phyloP scores from a whole-genome alignment of 2,888 invertebrate genomes.

The Atethmia centrago region DNA sequence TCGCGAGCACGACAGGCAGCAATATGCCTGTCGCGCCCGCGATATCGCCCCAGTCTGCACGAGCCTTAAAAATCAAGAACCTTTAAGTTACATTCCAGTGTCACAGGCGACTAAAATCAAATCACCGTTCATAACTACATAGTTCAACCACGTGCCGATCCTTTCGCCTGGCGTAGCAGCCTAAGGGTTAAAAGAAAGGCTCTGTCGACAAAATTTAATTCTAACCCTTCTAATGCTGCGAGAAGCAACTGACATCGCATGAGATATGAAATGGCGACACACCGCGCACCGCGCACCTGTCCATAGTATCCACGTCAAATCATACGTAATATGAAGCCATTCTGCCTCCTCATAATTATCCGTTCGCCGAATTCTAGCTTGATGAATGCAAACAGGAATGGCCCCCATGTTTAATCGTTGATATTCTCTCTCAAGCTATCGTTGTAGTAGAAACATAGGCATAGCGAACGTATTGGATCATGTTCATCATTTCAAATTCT shows the following conservation, averaged over 20 bases:
- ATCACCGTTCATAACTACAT: not conserved
- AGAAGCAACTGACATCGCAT: no score
- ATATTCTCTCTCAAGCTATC: no score
- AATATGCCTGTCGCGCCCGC: no score
- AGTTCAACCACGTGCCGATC: no score
- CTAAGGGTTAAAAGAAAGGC: constrained; percentile 19
- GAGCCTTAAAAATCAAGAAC: not conserved
- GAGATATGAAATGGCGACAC: not conserved
- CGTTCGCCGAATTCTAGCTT: not conserved
- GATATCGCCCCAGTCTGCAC: no score
- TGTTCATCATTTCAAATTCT: constrained; percentile 2
- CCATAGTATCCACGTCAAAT: not conserved
- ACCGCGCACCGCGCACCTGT: no score
- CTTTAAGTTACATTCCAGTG: not conserved
- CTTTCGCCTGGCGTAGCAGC: not conserved
- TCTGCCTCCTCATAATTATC: not conserved
- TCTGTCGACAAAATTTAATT: constrained; percentile 19
- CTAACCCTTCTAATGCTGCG: no score
- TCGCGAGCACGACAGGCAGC: no score
- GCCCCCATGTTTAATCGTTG: not conserved
- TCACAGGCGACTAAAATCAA: constrained; percentile 1
- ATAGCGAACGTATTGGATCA: no score
- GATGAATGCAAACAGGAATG: not conserved
- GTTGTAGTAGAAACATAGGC: no score
- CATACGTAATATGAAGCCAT: not conserved